A percentile compares a stretch with the other conserved stretches of the same genome.
phyloP scores from a whole-genome alignment of 2,888 invertebrate genomes.

The Altica lythri region DNA sequence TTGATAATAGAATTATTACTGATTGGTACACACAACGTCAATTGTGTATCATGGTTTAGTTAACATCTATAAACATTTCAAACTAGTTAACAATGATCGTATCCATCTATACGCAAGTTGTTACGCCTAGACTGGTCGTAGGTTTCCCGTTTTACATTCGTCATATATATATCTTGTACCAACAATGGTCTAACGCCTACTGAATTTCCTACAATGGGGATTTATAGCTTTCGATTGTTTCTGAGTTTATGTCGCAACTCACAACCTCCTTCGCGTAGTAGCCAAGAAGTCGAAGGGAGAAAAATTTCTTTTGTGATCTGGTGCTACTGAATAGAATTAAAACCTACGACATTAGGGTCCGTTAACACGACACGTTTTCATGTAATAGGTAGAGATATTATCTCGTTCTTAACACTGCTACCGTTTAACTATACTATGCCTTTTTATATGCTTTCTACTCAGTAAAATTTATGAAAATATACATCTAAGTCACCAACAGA shows the following conservation, averaged over 20 bases:
- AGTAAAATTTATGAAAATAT: no score
- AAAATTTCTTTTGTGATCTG: conserved; percentile 13
- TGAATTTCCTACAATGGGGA: conserved; percentile 13
- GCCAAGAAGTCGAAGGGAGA: conserved; percentile 10
- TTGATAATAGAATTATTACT: no score
- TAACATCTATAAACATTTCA: not conserved
- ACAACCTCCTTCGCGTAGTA: conserved; percentile 12
- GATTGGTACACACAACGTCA: no score
- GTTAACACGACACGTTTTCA: no score
- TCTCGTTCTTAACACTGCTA: no score
- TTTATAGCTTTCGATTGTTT: conserved; percentile 23
- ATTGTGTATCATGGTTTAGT: no score
- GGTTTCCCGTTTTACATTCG: conserved; percentile 6
- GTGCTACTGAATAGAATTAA: conserved; percentile 24
- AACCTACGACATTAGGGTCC: conserved; percentile 14
- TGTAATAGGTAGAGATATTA: no score
- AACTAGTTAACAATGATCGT: not conserved
- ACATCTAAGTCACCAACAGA: no score
- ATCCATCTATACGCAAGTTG: not conserved
- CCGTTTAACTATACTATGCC: no score
- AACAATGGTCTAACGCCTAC: conserved; percentile 21
- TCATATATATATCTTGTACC: conserved; percentile 10
- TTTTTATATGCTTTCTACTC: no score
- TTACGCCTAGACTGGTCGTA: conserved; percentile 12
- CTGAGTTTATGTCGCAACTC: conserved; percentile 10